Percentiles rank a stretch among this genome's conserved stretches.
phyloP scores from a whole-genome alignment of 1,140 invertebrate genomes.

The Drosophila dunni region DNA sequence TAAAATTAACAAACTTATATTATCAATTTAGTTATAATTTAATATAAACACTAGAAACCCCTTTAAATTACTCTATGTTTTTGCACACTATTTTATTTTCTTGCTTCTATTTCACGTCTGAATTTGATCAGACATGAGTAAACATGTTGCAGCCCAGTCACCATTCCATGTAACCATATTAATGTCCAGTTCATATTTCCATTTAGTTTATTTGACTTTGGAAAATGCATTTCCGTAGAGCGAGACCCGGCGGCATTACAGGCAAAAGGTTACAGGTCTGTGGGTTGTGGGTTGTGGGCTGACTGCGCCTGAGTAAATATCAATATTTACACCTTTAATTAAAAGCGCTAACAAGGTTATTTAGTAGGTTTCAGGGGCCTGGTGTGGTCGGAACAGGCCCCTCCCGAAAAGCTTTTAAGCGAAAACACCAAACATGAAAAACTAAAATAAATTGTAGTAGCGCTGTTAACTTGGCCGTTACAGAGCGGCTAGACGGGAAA shows the following conservation, averaged over 20 bases:
- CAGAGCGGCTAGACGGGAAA: background rate
- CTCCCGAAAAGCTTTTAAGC: constrained; percentile 74
- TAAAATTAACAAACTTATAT: background rate
- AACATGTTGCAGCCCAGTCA: constrained; percentile 24
- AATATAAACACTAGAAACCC: no score
- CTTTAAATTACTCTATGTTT: no score
- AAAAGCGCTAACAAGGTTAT: constrained; percentile 84
- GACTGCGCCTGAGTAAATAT: constrained; percentile 73
- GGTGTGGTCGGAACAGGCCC: constrained; percentile 31
- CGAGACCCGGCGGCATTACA: constrained; percentile 25
- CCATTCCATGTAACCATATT: constrained; percentile 47
- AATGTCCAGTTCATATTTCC: constrained; percentile 67
- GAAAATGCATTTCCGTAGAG: constrained; percentile 75
- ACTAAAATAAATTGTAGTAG: constrained; percentile 49
- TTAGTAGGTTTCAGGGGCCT: constrained; percentile 54
- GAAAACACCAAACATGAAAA: constrained; percentile 71
- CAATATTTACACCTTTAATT: constrained; percentile 84
- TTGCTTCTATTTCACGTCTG: background rate
- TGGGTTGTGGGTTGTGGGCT: constrained; percentile 20
- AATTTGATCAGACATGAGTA: background rate
- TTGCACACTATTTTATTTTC: background rate
- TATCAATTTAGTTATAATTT: no score
- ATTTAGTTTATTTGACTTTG: constrained; percentile 77
- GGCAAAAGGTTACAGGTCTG: constrained; percentile 11
- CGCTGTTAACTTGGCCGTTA: constrained; percentile 23